Base-by-base conservation (phyloP, 2,888 invertebrate genomes). In the Heliconius erato region DNA sequence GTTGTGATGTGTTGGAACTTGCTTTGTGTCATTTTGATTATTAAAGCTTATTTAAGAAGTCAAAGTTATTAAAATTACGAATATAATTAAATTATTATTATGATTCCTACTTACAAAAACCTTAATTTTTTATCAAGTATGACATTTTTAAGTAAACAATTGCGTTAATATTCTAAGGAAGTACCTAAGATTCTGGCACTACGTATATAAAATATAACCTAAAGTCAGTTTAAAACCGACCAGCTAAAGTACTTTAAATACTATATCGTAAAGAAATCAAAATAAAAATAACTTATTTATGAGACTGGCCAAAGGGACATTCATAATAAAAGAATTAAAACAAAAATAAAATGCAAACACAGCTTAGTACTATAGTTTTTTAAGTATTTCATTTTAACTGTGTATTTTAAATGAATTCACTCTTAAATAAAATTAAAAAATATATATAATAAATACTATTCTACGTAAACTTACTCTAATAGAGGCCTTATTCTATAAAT, bases 401-500 rank as follows among this genome's bases (percentile, higher is more conserved):
- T 19, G 35, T 71, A 71, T 71, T 71, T n/a, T 6, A 40, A 71
- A 71, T 40, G 23, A 71, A 71, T 14, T 12, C 4, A n/a, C n/a
- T n/a, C n/a, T 63, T 63, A 63, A 11, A 19, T 19, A 23, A 44
- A 40, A 23, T 26, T 72, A n/a, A 40, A 44, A 49, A 44, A 79
- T 74, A 63, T 28, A 35, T 78, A 44, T n/a, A 77, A 82, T 82
- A 81, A 81, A 83, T 83, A 81, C 49, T 81, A 81, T 59, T 69
- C 54, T 76, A 82, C 23, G 44, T 44, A 44, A 71, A 67, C 32
- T 81, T 82, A 82, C n/a, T 74, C 80, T 85, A 82, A 59, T 28
- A 35, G 59, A 82, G 35, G 32, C 59, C 76, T 81, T 85, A 85
- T 23, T n/a, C 91, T 94, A 90, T 94, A 95, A 95, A 95, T 95